phyloP scores from a whole-genome alignment of 1,140 invertebrate species.

The Philopotamus ludificatus region DNA sequence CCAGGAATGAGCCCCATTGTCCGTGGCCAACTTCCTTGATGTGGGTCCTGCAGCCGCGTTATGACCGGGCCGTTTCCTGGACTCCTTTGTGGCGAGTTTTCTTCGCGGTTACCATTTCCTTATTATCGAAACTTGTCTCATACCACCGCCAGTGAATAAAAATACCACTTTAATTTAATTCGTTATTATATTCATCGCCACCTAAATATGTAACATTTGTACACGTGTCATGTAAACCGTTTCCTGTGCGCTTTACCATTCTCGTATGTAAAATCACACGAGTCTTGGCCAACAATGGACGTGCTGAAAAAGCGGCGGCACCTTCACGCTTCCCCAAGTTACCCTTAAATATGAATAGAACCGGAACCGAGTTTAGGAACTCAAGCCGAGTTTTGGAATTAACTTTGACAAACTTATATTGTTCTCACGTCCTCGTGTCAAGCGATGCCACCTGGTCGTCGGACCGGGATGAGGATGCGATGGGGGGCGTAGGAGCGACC shows the following conservation, averaged over 20 bases:
- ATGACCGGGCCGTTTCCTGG: background rate
- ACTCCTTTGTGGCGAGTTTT: background rate
- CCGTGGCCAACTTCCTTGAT: conserved; percentile 22
- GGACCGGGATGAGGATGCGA: too few relatives aligned
- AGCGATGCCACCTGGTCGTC: background rate
- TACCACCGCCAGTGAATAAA: background rate
- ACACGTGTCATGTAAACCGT: too few relatives aligned
- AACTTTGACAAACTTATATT: background rate
- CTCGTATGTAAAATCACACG: too few relatives aligned
- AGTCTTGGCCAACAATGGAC: too few relatives aligned
- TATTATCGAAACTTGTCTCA: background rate
- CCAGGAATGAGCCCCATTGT: conserved; percentile 2
- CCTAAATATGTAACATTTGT: too few relatives aligned
- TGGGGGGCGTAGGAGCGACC: background rate
- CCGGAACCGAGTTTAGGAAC: background rate
- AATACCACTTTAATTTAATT: too few relatives aligned
- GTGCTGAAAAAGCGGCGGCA: background rate
- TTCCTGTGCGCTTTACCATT: too few relatives aligned
- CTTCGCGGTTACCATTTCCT: background rate
- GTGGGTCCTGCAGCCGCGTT: conserved; percentile 4
- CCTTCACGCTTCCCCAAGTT: too few relatives aligned
- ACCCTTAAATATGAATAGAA: background rate
- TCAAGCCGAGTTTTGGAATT: background rate
- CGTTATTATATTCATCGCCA: too few relatives aligned
- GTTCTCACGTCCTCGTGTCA: background rate